These are phyloP conservation scores for Odontesthes bonariensis DNA, from an alignment of 2,113 vertebrate genomes.

Conservation along the genomic window DNA sequence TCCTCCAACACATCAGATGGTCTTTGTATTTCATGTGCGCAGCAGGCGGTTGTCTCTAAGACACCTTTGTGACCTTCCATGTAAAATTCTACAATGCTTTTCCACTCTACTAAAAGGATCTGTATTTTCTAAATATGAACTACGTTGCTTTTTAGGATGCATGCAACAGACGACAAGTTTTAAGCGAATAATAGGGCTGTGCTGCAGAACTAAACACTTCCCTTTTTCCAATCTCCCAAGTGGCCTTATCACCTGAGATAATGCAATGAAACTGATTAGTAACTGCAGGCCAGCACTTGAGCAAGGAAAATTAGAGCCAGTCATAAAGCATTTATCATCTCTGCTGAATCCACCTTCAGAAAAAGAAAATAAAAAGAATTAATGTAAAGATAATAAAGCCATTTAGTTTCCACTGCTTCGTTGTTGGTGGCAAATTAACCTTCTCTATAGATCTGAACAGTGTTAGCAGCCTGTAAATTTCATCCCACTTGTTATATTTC, in stretches of 20 bases:
- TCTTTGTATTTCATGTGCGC: conserved; percentile 3
- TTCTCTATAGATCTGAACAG: conserved; percentile 53
- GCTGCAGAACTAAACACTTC: conserved; percentile 1
- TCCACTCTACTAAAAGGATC: not conserved
- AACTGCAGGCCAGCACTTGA: conserved; percentile 53
- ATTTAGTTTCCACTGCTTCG: conserved; percentile 55
- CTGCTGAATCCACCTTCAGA: conserved; percentile 42
- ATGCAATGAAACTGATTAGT: conserved; percentile 70
- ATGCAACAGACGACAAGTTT: not conserved
- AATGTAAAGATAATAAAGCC: conserved; percentile 56
- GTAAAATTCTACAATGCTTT: not conserved
- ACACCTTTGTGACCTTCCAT: not conserved
- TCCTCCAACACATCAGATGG: not conserved
- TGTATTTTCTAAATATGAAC: not conserved
- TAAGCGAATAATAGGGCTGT: not conserved
- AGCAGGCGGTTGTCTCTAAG: not conserved
- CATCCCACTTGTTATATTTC: conserved; percentile 51
- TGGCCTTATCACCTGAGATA: conserved; percentile 57
- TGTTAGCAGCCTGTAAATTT: conserved; percentile 57
- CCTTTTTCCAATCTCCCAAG: conserved; percentile 14
- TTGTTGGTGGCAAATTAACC: conserved; percentile 61
- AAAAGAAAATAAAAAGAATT: conserved; percentile 8
- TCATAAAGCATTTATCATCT: conserved; percentile 63
- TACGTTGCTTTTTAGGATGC: not conserved
- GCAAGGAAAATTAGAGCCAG: conserved; percentile 60